These are phyloP conservation scores for Orbicella faveolata DNA, from an alignment of 64 coral and sea anemone species.

Conservation along the genomic window DNA sequence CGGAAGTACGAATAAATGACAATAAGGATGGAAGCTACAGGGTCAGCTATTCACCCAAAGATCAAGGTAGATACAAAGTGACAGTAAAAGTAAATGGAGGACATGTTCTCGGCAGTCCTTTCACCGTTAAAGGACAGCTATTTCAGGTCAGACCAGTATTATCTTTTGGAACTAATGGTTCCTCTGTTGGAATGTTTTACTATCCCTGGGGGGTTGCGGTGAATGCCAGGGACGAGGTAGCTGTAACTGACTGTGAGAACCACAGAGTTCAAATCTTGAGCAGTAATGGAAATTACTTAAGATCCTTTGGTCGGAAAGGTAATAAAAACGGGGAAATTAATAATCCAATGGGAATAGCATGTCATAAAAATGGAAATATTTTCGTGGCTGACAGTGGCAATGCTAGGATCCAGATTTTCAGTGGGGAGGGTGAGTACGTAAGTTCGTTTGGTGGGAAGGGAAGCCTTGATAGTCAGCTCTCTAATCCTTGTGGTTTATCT, in stretches of 20 bases:
- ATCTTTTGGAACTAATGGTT: slow-evolving; percentile 35
- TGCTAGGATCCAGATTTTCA: slow-evolving; percentile 13
- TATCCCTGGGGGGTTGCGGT: no score
- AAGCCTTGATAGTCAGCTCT: background rate
- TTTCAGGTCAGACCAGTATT: background rate
- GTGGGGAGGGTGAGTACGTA: background rate
- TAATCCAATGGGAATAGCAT: background rate
- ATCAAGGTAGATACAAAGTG: background rate
- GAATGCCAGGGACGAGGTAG: no score
- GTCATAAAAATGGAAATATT: no score
- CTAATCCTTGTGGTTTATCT: no score
- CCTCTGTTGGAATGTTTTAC: background rate
- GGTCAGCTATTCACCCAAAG: slow-evolving; percentile 6
- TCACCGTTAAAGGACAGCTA: background rate
- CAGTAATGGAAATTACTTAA: background rate
- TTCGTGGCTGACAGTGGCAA: background rate
- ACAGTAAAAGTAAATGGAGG: slow-evolving; percentile 11
- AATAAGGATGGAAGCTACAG: slow-evolving; percentile 35
- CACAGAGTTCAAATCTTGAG: slow-evolving; percentile 15
- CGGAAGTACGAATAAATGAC: background rate
- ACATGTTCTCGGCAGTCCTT: slow-evolving; percentile 9
- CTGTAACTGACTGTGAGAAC: no score
- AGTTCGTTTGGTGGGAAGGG: slow-evolving; percentile 23
- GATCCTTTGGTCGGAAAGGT: background rate
- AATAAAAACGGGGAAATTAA: background rate